phyloP scores from a whole-genome alignment of 2,888 invertebrate species.

The Phalera bucephala region DNA sequence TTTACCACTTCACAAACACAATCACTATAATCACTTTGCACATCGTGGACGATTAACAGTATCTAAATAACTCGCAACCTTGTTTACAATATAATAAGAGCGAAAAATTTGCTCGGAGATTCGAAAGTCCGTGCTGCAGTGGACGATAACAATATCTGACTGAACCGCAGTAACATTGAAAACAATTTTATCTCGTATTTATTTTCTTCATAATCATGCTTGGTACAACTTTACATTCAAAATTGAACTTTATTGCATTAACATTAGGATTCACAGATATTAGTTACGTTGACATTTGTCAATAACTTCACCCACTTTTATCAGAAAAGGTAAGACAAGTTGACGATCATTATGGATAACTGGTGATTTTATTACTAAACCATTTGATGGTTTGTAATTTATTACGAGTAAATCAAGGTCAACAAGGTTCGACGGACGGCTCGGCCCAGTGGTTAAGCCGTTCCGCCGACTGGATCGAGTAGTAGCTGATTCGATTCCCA shows the following conservation, averaged over 20 bases:
- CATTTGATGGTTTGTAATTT: too few relatives aligned
- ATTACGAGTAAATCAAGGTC: too few relatives aligned
- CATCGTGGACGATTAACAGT: background rate
- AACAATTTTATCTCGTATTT: conserved; percentile 7
- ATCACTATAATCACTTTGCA: background rate
- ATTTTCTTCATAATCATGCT: background rate
- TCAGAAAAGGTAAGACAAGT: conserved; percentile 1
- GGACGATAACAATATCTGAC: background rate
- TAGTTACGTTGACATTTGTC: background rate
- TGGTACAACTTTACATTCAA: background rate
- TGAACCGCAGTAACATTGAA: background rate
- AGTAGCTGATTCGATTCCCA: too few relatives aligned
- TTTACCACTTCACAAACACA: background rate
- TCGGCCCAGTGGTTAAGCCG: too few relatives aligned
- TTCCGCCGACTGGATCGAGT: too few relatives aligned
- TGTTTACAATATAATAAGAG: background rate
- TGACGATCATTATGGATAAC: too few relatives aligned
- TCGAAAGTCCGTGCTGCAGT: background rate
- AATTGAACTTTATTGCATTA: background rate
- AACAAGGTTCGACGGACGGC: too few relatives aligned
- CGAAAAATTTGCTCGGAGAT: background rate
- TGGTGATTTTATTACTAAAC: too few relatives aligned
- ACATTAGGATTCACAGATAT: background rate
- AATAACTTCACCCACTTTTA: background rate
- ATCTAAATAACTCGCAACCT: background rate